Evolutionary conservation across 2,113 vertebrate genomes (phyloP).

Genomic region (Carollia perspicillata): DNA sequence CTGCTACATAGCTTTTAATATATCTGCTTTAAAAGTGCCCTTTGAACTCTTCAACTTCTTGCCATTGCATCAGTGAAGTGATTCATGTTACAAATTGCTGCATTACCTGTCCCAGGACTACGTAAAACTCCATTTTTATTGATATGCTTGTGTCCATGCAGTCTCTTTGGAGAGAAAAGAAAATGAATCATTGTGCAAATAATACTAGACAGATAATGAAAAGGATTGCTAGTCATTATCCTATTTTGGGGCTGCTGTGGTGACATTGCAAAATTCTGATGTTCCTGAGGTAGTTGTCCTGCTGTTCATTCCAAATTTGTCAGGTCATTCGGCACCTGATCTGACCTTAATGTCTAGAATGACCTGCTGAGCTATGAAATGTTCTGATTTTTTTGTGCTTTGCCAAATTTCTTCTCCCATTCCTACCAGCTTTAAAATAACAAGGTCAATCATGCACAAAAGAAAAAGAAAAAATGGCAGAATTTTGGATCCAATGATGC

Average conservation of each 20-base stretch:
- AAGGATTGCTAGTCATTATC: neutral
- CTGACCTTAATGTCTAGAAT: slow-evolving; percentile 70
- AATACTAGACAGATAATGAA: slow-evolving; percentile 9
- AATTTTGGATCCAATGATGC: slow-evolving; percentile 60
- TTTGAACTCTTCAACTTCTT: slow-evolving; percentile 53
- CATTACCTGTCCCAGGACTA: slow-evolving; percentile 22
- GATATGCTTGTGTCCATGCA: neutral
- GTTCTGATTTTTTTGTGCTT: slow-evolving; percentile 53
- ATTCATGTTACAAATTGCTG: slow-evolving; percentile 30
- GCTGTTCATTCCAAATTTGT: slow-evolving; percentile 62
- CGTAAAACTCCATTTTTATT: slow-evolving; percentile 59
- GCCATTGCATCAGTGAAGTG: slow-evolving; percentile 25
- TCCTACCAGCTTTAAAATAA: slow-evolving; percentile 58
- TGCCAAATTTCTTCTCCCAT: slow-evolving; percentile 36
- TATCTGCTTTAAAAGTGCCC: slow-evolving; percentile 54
- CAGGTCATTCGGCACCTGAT: slow-evolving; percentile 64
- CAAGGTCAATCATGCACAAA: slow-evolving; percentile 69
- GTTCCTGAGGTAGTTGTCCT: slow-evolving; percentile 38
- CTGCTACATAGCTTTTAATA: slow-evolving; percentile 51
- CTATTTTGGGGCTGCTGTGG: neutral
- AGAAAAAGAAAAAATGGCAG: slow-evolving; percentile 61
- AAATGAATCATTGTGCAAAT: neutral
- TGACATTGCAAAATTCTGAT: slow-evolving; percentile 27
- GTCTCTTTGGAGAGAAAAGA: slow-evolving; percentile 13
- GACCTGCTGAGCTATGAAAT: slow-evolving; percentile 70